Evolutionary conservation across 2,888 invertebrate genomes (phyloP), one percentile per base, ranked within the genome.

Genomic region (Chaetogeoica ovagalla): DNA sequence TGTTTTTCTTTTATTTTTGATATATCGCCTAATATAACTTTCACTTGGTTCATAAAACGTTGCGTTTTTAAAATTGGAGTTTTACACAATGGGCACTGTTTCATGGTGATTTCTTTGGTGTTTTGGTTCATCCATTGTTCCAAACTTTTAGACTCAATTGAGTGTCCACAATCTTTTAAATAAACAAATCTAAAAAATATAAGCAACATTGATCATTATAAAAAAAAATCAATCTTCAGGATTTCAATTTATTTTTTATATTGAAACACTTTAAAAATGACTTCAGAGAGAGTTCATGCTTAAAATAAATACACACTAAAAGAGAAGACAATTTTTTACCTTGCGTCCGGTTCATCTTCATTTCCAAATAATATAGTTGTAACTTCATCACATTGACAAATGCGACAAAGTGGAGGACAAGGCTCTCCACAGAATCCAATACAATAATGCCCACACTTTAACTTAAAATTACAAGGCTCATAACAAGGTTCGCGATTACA

Each of bases 51-150:
- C 82, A 89, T 89, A 85, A 90, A 91, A 21, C 91, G 87, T 65
- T 86, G 86, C 3, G 89, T 90, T 83, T 87, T 88, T 21, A 89
- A 86, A 19, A 92, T 89, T 0, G 89, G 87, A 23, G 88, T 88
- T 74, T 89, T 89, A 84, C 92, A 92, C 81, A 85, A 85, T 0
- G 91, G 91, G 84, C 92, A 92, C 1, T 81, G 74, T 82, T 87
- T 87, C 63, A 86, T 84, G 39, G 83, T 83, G 21, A 86, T 84
- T 82, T 84, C 84, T 7, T 83, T 83, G 37, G 82, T 83, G 7
- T 83, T 81, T 15, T 82, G 82, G 11, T 82, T 75, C 81, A 84
- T 66, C 82, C 82, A 82, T 9, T 72, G 60, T 55, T 83, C 88
- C 85, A 89, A 86, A 60, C 86, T 86, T 23, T 86, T 85, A 1